Percentiles rank a stretch among this genome's conserved stretches.
Evolutionary conservation across 92 coral and sea anemone species (phyloP).

Genomic region (Metridium senile): DNA sequence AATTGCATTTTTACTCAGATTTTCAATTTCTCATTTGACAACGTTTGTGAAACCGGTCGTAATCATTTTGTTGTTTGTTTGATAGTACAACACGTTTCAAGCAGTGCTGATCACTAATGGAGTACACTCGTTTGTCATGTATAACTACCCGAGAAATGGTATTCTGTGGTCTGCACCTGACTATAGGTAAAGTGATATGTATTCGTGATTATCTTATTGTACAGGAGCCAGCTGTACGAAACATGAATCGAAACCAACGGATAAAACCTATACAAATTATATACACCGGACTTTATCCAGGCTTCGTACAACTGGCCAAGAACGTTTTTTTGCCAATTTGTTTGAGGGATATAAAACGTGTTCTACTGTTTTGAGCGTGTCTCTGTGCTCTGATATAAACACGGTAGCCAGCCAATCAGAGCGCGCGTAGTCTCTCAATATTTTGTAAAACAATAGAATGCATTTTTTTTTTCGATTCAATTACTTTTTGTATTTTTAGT

Average conservation of each 20-base stretch:
- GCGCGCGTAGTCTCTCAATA: neutral
- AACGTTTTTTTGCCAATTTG: no score
- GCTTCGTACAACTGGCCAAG: no score
- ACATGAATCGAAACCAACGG: no score
- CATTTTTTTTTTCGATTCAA: neutral
- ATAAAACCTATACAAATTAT: no score
- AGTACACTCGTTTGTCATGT: constrained; percentile 49
- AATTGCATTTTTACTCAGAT: neutral
- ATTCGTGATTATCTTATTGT: no score
- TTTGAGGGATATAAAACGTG: no score
- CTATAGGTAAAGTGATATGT: constrained; percentile 11
- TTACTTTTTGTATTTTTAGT: neutral
- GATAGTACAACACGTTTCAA: constrained; percentile 63
- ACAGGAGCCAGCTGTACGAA: no score
- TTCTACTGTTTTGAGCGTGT: no score
- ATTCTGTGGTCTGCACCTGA: constrained; percentile 58
- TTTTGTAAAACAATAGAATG: neutral
- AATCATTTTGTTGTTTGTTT: neutral
- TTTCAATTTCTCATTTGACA: neutral
- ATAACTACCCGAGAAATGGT: constrained; percentile 57
- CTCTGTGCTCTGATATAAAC: no score
- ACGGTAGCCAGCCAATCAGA: neutral
- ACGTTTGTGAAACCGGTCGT: neutral
- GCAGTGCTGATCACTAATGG: constrained; percentile 63
- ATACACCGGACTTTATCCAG: no score